These are phyloP conservation scores for Betta splendens DNA, from an alignment of 2,797 vertebrate species.

Conservation along the genomic window DNA sequence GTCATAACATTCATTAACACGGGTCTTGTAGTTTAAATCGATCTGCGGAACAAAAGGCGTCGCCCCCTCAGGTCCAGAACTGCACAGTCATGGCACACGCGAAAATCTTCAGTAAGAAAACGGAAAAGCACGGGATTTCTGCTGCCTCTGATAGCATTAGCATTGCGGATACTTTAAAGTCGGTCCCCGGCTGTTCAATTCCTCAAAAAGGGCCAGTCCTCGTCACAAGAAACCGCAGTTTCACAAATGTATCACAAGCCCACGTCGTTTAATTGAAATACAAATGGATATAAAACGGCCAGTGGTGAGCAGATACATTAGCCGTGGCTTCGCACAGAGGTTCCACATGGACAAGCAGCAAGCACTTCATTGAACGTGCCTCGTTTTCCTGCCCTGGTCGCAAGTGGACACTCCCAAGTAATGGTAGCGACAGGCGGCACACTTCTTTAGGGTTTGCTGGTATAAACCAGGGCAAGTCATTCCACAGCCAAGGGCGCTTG, in stretches of 20 bases:
- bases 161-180: slow-evolving; percentile 29
- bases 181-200: not conserved
- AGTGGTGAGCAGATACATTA: not conserved
- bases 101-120: slow-evolving; percentile 28
- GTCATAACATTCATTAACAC: not conserved
- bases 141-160: slow-evolving; percentile 20
- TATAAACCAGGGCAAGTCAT: not conserved
- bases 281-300: not conserved
- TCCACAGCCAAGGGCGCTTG: not conserved
- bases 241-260: not conserved
- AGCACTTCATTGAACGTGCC: not conserved
- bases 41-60: slow-evolving; percentile 70
- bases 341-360: not conserved
- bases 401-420: slow-evolving; percentile 53
- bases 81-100: slow-evolving; percentile 83
- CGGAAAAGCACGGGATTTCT: slow-evolving; percentile 15
- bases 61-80: slow-evolving; percentile 76
- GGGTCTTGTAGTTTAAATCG: not conserved
- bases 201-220: not conserved
- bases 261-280: not conserved
- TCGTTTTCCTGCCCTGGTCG: not conserved
- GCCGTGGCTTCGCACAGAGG: not conserved
- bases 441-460: not conserved
- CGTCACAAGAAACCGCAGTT: not conserved
- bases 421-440: not conserved